These are phyloP conservation scores for Pararge aegeria DNA, from an alignment of 1,140 invertebrate genomes.

Conservation along the genomic window DNA sequence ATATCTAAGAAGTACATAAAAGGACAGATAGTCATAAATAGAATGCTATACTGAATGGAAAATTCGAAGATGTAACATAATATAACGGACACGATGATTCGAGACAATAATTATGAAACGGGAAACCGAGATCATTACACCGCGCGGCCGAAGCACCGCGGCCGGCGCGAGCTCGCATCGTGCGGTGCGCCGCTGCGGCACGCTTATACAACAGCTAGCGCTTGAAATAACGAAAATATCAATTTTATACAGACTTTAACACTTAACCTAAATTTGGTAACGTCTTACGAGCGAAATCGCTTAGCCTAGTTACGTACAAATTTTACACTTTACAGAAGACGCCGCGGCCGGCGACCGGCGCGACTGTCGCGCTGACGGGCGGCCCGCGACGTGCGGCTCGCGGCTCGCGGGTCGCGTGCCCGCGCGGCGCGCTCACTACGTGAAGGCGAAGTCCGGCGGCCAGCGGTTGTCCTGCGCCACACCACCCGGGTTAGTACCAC, in stretches of 20 bases:
- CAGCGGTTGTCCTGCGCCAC: slow-evolving; percentile 65
- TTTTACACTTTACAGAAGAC: slow-evolving; percentile 52
- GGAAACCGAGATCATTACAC: background rate
- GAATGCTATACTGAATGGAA: no score
- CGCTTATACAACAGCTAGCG: slow-evolving; percentile 5
- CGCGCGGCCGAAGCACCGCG: no score
- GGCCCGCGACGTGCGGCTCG: background rate
- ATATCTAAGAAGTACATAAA: slow-evolving; percentile 16
- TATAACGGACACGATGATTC: background rate
- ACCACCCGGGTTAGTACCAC: slow-evolving; percentile 47
- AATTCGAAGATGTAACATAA: background rate
- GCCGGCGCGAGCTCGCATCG: no score
- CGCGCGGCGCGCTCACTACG: slow-evolving; percentile 45
- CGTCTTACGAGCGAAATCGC: slow-evolving; percentile 31
- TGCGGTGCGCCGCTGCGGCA: no score
- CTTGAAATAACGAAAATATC: slow-evolving; percentile 36
- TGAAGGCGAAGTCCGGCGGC: slow-evolving; percentile 64
- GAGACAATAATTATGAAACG: background rate
- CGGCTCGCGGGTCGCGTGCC: background rate
- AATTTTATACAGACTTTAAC: slow-evolving; percentile 49
- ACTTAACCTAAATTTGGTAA: slow-evolving; percentile 53
- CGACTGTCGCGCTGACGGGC: background rate
- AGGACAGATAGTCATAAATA: background rate
- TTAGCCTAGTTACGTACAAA: slow-evolving; percentile 44
- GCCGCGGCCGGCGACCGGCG: background rate